Conservation (phyloP, 2,113 vertebrate species). For the Tupaia chinensis region DNA sequence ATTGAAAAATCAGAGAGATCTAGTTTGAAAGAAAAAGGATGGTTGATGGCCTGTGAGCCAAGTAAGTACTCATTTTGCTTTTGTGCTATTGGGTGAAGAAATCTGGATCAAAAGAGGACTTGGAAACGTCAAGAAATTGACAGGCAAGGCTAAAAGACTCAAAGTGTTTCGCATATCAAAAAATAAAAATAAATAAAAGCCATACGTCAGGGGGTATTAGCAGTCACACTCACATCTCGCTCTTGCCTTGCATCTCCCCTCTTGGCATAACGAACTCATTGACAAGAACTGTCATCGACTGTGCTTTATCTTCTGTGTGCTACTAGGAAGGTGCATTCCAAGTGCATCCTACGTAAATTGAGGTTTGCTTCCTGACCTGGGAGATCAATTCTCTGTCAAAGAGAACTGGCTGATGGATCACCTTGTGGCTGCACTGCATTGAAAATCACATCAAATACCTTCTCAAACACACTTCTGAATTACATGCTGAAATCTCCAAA, state of each 20-base stretch:
- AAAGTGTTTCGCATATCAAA: constrained; percentile 47
- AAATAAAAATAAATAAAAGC: not conserved
- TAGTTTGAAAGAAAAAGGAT: constrained; percentile 68
- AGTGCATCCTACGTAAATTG: constrained; percentile 67
- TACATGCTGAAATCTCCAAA: constrained; percentile 19
- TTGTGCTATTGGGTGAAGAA: constrained; percentile 52
- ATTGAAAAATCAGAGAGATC: constrained; percentile 78
- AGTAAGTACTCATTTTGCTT: constrained; percentile 58
- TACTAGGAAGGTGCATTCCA: constrained; percentile 42
- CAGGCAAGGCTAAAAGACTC: constrained; percentile 43
- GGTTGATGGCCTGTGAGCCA: constrained; percentile 38
- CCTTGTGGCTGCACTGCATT: constrained; percentile 38
- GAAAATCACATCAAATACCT: constrained; percentile 73
- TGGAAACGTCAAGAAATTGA: constrained; percentile 19
- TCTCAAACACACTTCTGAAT: constrained; percentile 53
- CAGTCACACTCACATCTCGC: not conserved
- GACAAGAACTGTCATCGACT: constrained; percentile 69
- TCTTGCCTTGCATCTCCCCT: not conserved
- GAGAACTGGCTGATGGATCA: constrained; percentile 72
- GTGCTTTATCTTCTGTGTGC: constrained; percentile 59
- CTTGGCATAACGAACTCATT: constrained; percentile 74
- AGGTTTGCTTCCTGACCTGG: constrained; percentile 79
- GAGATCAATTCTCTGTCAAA: constrained; percentile 80
- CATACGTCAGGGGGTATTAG: not conserved
- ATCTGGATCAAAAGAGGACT: constrained; percentile 38